Evolutionary conservation across 2,888 invertebrate species (phyloP).

Genomic region (Hipparchia semele): DNA sequence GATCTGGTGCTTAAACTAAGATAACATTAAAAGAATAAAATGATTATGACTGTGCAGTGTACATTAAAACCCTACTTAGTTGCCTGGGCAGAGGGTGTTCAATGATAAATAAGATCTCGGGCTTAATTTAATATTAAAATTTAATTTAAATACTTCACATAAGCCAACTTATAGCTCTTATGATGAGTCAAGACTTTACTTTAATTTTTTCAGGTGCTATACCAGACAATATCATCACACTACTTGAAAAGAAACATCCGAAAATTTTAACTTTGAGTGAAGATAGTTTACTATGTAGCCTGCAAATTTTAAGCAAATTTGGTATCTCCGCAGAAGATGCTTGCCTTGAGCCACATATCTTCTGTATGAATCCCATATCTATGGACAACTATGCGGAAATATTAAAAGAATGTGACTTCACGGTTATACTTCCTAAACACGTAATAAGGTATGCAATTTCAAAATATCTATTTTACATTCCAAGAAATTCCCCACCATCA

Average conservation of each 20-base stretch:
- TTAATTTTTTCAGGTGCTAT: slow-evolving; percentile 55
- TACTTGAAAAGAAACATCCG: slow-evolving; percentile 63
- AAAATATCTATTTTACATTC: not conserved
- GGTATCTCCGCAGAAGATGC: slow-evolving; percentile 79
- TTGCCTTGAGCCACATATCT: slow-evolving; percentile 77
- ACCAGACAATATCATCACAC: slow-evolving; percentile 47
- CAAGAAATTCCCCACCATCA: not conserved
- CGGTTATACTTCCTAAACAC: slow-evolving; percentile 65
- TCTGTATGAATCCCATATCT: slow-evolving; percentile 81
- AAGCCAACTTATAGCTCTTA: no score
- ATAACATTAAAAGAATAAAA: no score
- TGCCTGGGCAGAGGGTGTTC: no score
- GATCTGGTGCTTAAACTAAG: no score
- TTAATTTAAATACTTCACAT: no score
- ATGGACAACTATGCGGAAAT: slow-evolving; percentile 85
- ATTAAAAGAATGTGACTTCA: slow-evolving; percentile 84
- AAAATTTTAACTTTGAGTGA: slow-evolving; percentile 59
- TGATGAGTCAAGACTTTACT: no score
- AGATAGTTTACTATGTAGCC: slow-evolving; percentile 58
- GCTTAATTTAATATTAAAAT: no score
- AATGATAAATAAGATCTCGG: no score
- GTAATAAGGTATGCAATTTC: slow-evolving; percentile 60
- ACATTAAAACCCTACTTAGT: no score
- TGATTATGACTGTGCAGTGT: no score
- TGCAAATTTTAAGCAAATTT: slow-evolving; percentile 66